Conservation (phyloP, 2,113 vertebrate genomes). For the Oncorhynchus mykiss region DNA sequence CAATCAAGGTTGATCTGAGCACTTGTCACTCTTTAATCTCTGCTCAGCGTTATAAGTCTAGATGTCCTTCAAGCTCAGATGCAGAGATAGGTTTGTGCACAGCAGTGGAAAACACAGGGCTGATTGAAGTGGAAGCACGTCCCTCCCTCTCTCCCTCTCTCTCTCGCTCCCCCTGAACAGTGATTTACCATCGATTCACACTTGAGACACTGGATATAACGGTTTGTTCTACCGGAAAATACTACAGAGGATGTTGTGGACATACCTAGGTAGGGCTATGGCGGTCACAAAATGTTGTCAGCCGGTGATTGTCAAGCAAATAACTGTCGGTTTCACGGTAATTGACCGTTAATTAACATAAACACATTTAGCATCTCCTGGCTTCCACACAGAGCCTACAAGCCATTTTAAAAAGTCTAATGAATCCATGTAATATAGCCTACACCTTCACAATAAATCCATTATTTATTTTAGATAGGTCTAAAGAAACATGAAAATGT, state of each 20-base stretch:
- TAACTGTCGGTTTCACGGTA: not conserved
- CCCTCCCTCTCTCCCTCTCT: not conserved
- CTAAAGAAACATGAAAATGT: too few species aligned
- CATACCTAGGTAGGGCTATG: too few species aligned
- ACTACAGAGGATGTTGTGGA: not conserved
- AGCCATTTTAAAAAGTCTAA: too few species aligned
- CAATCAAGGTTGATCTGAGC: too few species aligned
- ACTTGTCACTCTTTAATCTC: not conserved
- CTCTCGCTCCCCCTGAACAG: not conserved
- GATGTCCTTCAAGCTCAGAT: not conserved
- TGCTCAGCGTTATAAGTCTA: not conserved
- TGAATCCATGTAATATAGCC: too few species aligned
- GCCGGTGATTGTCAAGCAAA: too few species aligned
- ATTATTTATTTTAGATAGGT: too few species aligned
- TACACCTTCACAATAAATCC: too few species aligned
- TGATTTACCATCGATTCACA: slow-evolving; percentile 13
- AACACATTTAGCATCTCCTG: too few species aligned
- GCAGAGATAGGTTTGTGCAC: not conserved
- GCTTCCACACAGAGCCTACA: too few species aligned
- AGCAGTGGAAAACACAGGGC: not conserved
- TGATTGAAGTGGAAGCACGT: not conserved
- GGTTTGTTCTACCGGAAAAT: not conserved
- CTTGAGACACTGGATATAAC: not conserved
- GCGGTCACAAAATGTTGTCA: not conserved
- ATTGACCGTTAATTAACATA: too few species aligned